These are phyloP conservation scores for Sisor rabdophorus DNA, from an alignment of 2,113 vertebrate species.

Conservation along the genomic window DNA sequence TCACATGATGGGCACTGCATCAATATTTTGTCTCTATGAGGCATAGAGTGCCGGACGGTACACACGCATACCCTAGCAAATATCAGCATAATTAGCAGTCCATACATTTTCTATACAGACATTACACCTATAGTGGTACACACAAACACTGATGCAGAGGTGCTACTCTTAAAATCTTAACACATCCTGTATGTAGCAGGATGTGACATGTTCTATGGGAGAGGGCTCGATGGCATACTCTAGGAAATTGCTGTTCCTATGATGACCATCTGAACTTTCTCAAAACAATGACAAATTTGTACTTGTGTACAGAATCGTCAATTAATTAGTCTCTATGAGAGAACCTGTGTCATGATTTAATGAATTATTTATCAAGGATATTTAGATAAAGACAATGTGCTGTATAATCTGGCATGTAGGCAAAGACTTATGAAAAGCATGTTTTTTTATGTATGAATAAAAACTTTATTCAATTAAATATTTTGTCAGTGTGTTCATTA, in stretches of 20 bases:
- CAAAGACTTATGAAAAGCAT: constrained; percentile 56
- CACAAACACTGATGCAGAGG: constrained; percentile 33
- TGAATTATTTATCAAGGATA: constrained; percentile 70
- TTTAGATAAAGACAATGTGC: constrained; percentile 56
- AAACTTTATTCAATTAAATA: constrained; percentile 44
- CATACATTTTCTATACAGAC: constrained; percentile 18
- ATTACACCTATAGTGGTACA: neutral
- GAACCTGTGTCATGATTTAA: constrained; percentile 76
- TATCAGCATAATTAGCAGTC: neutral
- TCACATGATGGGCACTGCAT: constrained; percentile 12
- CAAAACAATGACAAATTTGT: constrained; percentile 52
- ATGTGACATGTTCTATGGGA: constrained; percentile 25
- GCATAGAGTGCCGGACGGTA: constrained; percentile 36
- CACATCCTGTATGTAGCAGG: constrained; percentile 36
- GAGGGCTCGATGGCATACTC: constrained; percentile 23
- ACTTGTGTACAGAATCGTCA: constrained; percentile 69
- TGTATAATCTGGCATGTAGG: constrained; percentile 51
- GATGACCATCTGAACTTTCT: constrained; percentile 22
- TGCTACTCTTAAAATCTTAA: constrained; percentile 43
- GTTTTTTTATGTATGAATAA: constrained; percentile 58
- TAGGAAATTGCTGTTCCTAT: constrained; percentile 42
- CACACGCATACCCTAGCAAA: constrained; percentile 11
- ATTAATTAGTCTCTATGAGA: constrained; percentile 75
- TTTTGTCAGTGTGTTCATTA: neutral
- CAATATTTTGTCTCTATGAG: constrained; percentile 51